Evolutionary conservation across 1,140 invertebrate species (phyloP), one percentile per base, ranked within the genome.

Genomic region (Pteromalus puparum): DNA sequence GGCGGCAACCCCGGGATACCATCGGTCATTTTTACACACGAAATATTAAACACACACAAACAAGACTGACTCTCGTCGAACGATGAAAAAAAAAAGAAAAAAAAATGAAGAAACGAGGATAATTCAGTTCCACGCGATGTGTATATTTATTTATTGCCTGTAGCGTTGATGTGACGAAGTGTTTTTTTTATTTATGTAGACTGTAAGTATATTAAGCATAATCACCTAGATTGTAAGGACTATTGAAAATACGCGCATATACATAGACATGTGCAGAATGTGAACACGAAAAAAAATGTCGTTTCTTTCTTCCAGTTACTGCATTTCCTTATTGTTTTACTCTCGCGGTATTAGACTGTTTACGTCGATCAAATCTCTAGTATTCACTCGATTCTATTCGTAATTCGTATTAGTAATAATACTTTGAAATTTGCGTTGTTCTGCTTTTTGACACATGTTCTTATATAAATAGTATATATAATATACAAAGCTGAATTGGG

Each of bases 51-150:
- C 77, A 30, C 81, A 87, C 88, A 87, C 84, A 88, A 75, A 87
- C 77, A 91, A 91, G 91, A 92, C 91, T 92, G 91, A 92, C 81
- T 88, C 78, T 87, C 86, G 87, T 89, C 88, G 86, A 81, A 85
- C 86, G 87, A 88, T 87, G 86, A 87, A 89, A 84, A 74, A 72
- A 61, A 75, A 24, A 85, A 87, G 73, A 7, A 84, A 74, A 72
- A 61, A 75, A 24, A 85, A 87, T 81, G 18, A 10, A 24, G 34
- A 48, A 38, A 86, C 21, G 70, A 88, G 85, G 81, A 86, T 42
- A 86, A 87, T 86, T 88, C 87, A 86, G 86, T 88, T 86, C 80
- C 83, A 83, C 67, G 86, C 77, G 85, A 84, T 88, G 82, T 85
- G 82, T 87, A 87, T 87, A 88, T 88, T 88, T 88, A 89, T 89